Evolutionary conservation across 2,888 invertebrate species (phyloP), one percentile per base, ranked within the genome.

Genomic region (Mythimna vitellina): DNA sequence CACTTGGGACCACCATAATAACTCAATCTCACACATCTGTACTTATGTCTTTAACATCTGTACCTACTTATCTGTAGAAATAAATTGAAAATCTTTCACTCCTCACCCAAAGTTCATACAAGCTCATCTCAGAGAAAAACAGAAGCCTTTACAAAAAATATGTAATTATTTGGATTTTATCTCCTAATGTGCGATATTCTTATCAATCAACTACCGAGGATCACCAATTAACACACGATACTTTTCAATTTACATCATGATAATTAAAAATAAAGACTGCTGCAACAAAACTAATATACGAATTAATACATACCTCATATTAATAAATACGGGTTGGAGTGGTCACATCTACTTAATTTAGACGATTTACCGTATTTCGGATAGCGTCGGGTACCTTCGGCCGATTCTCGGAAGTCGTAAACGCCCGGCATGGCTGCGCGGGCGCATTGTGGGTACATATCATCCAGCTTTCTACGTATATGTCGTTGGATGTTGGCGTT

Each of bases 371-470:
- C 92, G 93, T 93, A 93, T 91, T 90, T 89, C 88, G 90, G 84
- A 88, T 84, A 78, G 78, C 90, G 90, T 89, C 89, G 86, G 85
- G 84, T 89, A 89, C 87, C 87, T 82, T 87, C 79, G 87, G 71
- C 22, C 67, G 78, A 77, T 94, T 94, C 94, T 93, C 80, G 89
- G 94, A 94, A 94, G 86, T 93, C 93, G 92, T 93, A 93, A 93
- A 92, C 88, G 87, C 84, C 78, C 83, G 81, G 78, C 81, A 83
- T 73, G 84, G 84, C 84, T 78, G 85, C 87, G 88, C 90, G 79
- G 84, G 89, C 90, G 89, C 88, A 87, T 88, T 89, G 88, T 90
- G 83, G 78, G 81, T 81, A 80, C 83, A 87, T 89, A 90, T 89
- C 87, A 90, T 90, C 87, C 89, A 87, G 89, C 91, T 93, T 92